Evolutionary conservation across 2,113 vertebrate genomes (phyloP), one percentile per base, ranked within the genome.

Genomic region (Notechis scutatus): DNA sequence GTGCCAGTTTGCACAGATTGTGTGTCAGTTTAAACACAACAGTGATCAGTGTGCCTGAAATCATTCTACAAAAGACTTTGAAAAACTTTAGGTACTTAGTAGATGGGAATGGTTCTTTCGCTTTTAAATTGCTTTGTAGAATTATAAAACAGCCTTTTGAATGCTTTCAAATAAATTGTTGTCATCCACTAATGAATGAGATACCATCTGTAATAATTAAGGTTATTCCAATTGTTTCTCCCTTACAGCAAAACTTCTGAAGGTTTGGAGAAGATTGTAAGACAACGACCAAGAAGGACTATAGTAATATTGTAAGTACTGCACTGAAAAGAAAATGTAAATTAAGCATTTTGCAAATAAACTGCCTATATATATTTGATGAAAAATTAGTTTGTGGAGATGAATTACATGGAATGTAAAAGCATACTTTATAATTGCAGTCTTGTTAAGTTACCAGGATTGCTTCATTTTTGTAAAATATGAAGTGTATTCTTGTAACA

Each of bases 131-230:
- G 92, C 95, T 97, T 98, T 97, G 94, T 97, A 96, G 96, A 96
- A 97, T 96, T 97, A 95, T 93, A 95, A 97, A 96, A 95, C 96
- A 96, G 95, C 94, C 97, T 97, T 97, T 97, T 94, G 94, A 94
- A 92, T 95, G 96, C 96, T 96, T 97, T 97, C 96, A 97, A 96
- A 97, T 96, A 97, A 97, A 97, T 96, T 96, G 95, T 96, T 97
- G 96, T 96, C 95, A 93, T 96, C 93, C 87, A 29, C 95, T 96
- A 96, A 95, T 97, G 95, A 97, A 97, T 97, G 95, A 96, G 96
- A 96, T 97, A 92, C 95, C 93, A 95, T 96, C 95, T 96, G 81
- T 97, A 97, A 96, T 97, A 97, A 97, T 97, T 97, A 97, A 97
- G 94, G 92, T 95, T 97, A 96, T 97, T 97, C 91, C 96, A 95